phyloP scores from a whole-genome alignment of 2,888 invertebrate genomes.

The Aleiodes leptofemur region DNA sequence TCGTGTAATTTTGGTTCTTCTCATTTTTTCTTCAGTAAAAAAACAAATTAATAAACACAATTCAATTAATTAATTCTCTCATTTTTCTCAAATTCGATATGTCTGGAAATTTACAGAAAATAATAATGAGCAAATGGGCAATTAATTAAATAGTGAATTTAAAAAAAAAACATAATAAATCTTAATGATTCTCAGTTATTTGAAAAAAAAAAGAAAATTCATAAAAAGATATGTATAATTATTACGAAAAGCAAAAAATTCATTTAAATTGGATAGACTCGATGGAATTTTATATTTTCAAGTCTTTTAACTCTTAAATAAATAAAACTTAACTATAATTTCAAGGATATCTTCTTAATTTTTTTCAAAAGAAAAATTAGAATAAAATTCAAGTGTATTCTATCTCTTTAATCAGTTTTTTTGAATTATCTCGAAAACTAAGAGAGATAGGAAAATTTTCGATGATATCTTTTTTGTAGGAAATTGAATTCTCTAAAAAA shows the following conservation, averaged over 20 bases:
- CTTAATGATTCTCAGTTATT: background rate
- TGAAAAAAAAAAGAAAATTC: background rate
- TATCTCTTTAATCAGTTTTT: too few relatives aligned
- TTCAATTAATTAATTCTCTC: background rate
- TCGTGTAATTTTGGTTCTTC: too few relatives aligned
- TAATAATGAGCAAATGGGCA: slow-evolving; percentile 2
- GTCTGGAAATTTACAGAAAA: background rate
- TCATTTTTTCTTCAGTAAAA: too few relatives aligned
- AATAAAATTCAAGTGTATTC: background rate
- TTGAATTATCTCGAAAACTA: too few relatives aligned
- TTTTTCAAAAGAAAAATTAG: background rate
- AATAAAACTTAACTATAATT: slow-evolving; percentile 24
- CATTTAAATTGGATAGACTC: slow-evolving; percentile 15
- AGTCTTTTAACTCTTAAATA: slow-evolving; percentile 35
- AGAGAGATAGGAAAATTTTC: too few relatives aligned
- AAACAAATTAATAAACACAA: background rate
- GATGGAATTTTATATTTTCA: slow-evolving; percentile 26
- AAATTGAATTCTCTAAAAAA: too few relatives aligned
- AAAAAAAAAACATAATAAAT: background rate
- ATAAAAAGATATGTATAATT: slow-evolving; percentile 7
- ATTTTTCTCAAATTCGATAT: slow-evolving; percentile 28
- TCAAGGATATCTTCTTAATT: slow-evolving; percentile 8
- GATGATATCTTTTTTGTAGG: too few relatives aligned
- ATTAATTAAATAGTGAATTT: slow-evolving; percentile 1
- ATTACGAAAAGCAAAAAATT: background rate